Conservation (phyloP, 2,113 vertebrate genomes). For the Colistium nudipinnis region DNA sequence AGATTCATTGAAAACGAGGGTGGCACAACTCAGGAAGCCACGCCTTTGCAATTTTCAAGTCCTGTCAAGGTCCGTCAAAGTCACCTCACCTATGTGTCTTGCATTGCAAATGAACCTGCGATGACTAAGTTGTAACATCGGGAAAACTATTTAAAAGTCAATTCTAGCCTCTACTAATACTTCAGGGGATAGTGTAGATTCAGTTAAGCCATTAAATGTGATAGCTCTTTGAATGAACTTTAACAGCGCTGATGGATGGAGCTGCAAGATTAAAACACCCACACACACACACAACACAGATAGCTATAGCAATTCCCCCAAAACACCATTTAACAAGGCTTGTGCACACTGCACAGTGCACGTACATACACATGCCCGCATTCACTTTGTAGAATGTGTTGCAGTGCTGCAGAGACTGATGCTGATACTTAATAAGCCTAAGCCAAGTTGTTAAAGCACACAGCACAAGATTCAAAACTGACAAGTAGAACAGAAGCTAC, state of each 20-base stretch:
- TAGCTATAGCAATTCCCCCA: slow-evolving; percentile 31
- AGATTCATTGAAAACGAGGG: slow-evolving; percentile 38
- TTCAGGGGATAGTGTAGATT: slow-evolving; percentile 15
- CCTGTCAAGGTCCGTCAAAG: not conserved
- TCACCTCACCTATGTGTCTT: not conserved
- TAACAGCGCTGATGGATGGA: slow-evolving; percentile 29
- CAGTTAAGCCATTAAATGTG: not conserved
- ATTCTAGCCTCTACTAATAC: not conserved
- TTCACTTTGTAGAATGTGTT: not conserved
- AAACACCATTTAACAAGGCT: slow-evolving; percentile 33
- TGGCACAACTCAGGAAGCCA: not conserved
- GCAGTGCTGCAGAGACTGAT: slow-evolving; percentile 9
- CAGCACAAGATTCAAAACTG: slow-evolving; percentile 29
- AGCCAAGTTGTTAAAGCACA: not conserved
- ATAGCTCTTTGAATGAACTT: slow-evolving; percentile 44
- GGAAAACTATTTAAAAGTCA: not conserved
- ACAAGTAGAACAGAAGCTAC: slow-evolving; percentile 20
- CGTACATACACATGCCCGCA: not conserved
- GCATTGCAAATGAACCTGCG: slow-evolving; percentile 1
- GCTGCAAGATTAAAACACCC: slow-evolving; percentile 47
- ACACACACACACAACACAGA: slow-evolving; percentile 32
- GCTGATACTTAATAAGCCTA: slow-evolving; percentile 10
- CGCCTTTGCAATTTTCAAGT: not conserved
- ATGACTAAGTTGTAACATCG: not conserved
- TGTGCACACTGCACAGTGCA: not conserved